Evolutionary conservation across 1,140 invertebrate species (phyloP).

Genomic region (Drosophila guanche): DNA sequence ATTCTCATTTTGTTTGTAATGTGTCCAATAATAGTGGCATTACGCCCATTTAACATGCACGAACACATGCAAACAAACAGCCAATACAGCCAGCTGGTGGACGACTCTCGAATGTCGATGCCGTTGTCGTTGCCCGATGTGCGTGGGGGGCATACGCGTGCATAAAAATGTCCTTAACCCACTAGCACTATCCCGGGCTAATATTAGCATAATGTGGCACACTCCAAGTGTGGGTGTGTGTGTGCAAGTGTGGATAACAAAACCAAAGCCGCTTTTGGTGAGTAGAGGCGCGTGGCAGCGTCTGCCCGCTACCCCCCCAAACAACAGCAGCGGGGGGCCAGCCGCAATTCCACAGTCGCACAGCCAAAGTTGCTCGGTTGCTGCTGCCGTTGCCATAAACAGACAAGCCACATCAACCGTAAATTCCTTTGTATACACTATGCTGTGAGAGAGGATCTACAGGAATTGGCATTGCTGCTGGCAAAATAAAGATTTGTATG

Average conservation of each 20-base stretch:
- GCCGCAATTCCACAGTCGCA: too few relatives aligned
- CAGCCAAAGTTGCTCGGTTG: neutral
- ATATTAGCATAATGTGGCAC: slow-evolving; percentile 75
- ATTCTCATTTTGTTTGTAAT: slow-evolving; percentile 80
- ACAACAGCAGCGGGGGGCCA: too few relatives aligned
- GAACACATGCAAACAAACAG: slow-evolving; percentile 52
- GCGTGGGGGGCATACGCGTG: slow-evolving; percentile 36
- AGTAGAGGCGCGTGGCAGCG: slow-evolving; percentile 39
- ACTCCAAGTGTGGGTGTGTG: slow-evolving; percentile 14
- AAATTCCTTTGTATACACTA: slow-evolving; percentile 51
- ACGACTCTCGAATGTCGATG: too few relatives aligned
- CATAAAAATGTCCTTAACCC: slow-evolving; percentile 81
- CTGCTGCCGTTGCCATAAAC: slow-evolving; percentile 27
- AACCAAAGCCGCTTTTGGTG: slow-evolving; percentile 59
- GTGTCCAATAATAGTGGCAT: slow-evolving; percentile 80
- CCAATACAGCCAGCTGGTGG: slow-evolving; percentile 32
- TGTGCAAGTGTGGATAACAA: slow-evolving; percentile 47
- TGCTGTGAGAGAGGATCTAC: neutral
- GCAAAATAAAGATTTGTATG: too few relatives aligned
- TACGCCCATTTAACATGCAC: slow-evolving; percentile 80
- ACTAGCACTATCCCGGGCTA: slow-evolving; percentile 66
- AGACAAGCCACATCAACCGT: slow-evolving; percentile 57
- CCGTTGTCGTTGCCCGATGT: slow-evolving; percentile 1
- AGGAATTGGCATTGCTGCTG: neutral
- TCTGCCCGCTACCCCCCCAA: too few relatives aligned